Conservation (phyloP, 2,797 vertebrate genomes). For the Champsocephalus gunnari region DNA sequence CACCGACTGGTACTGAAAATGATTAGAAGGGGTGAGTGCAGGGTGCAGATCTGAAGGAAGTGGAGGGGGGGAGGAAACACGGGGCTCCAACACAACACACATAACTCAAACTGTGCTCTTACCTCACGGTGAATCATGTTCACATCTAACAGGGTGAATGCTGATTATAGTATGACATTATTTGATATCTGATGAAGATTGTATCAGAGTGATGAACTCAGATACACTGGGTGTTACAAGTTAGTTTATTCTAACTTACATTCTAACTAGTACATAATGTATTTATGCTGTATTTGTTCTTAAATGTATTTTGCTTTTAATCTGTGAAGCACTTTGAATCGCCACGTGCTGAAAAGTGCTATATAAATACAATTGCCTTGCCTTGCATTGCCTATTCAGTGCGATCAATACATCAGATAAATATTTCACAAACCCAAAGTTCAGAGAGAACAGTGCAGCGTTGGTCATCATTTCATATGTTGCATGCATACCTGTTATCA, state of each 20-base stretch:
- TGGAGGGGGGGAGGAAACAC: not conserved
- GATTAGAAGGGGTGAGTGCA: slow-evolving; percentile 24
- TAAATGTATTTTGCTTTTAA: no score
- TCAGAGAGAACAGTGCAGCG: not conserved
- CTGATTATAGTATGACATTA: not conserved
- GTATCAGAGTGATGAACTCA: not conserved
- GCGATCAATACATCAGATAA: not conserved
- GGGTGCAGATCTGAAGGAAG: slow-evolving; percentile 22
- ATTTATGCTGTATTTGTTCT: no score
- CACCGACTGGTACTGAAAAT: slow-evolving; percentile 50
- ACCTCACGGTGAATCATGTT: not conserved
- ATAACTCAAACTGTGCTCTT: not conserved
- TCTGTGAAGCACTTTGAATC: no score
- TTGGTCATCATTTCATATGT: not conserved
- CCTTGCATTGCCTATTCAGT: not conserved
- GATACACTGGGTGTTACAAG: not conserved
- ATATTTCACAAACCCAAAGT: not conserved
- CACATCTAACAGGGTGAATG: not conserved
- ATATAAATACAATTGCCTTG: no score
- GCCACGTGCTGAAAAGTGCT: no score
- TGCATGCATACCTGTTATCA: not conserved
- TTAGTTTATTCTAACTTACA: not conserved
- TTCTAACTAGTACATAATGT: no score
- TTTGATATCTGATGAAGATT: not conserved
- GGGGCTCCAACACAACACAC: not conserved